Evolutionary conservation across 2,888 invertebrate genomes (phyloP).

Genomic region (Phania funesta): DNA sequence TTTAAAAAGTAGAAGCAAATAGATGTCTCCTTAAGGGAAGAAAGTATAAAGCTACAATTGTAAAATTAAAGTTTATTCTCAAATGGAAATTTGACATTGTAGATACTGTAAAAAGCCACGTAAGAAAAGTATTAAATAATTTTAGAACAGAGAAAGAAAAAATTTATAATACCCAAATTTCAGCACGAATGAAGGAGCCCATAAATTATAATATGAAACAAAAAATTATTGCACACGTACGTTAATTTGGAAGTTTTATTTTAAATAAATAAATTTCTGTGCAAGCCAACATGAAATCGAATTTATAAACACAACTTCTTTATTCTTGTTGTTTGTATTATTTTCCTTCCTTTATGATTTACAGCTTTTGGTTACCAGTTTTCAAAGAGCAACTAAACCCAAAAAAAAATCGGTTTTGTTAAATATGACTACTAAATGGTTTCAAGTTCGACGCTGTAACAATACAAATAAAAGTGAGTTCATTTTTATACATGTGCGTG

Average conservation of each 20-base stretch:
- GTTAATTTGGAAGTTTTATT: background rate
- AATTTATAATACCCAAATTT: constrained; percentile 55
- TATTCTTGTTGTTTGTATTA: constrained; percentile 13
- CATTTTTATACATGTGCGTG: background rate
- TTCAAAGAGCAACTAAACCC: background rate
- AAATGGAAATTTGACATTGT: no score
- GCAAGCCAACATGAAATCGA: constrained; percentile 29
- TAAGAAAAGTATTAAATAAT: background rate
- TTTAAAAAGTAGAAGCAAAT: no score
- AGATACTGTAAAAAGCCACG: background rate
- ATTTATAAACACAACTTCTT: constrained; percentile 23
- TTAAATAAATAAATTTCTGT: background rate
- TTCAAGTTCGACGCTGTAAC: constrained; percentile 55
- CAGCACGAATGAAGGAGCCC: constrained; percentile 53
- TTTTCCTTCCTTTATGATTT: constrained; percentile 63
- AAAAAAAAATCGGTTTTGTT: constrained; percentile 27
- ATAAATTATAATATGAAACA: constrained; percentile 57
- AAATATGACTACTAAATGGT: constrained; percentile 49
- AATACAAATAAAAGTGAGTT: constrained; percentile 49
- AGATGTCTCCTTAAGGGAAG: no score
- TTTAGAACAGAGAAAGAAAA: background rate
- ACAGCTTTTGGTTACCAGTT: constrained; percentile 56
- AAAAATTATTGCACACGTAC: constrained; percentile 27
- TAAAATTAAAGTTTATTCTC: constrained; percentile 32
- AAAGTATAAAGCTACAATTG: constrained; percentile 35